These are phyloP conservation scores for Carassius gibelio DNA, from an alignment of 2,113 vertebrate genomes.

Conservation along the genomic window DNA sequence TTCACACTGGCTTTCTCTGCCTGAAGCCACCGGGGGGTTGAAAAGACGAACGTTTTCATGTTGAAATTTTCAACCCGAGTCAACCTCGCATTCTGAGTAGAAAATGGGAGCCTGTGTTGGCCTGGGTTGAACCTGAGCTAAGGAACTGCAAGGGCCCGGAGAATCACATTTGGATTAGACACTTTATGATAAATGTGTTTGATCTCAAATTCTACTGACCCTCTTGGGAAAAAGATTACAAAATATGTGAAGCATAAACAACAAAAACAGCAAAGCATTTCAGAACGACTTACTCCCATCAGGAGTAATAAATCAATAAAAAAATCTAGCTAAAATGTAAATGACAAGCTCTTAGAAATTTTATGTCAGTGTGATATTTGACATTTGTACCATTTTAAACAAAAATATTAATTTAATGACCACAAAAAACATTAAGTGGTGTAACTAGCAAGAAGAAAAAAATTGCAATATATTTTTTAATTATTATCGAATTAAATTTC, in stretches of 20 bases:
- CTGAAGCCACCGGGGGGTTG: background rate
- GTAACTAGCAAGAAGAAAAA: too few relatives aligned
- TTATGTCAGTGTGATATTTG: too few relatives aligned
- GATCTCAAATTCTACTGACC: background rate
- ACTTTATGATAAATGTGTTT: conserved; percentile 9
- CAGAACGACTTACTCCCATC: background rate
- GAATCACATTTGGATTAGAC: background rate
- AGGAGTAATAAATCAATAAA: too few relatives aligned
- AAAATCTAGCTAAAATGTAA: too few relatives aligned
- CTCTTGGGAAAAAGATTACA: background rate
- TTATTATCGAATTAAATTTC: too few relatives aligned
- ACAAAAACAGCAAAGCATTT: background rate
- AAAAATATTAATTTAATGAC: too few relatives aligned
- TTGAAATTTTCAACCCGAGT: conserved; percentile 10
- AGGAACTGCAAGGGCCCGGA: background rate
- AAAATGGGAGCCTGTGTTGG: background rate
- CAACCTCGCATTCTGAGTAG: conserved; percentile 3
- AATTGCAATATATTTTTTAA: too few relatives aligned
- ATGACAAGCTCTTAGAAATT: too few relatives aligned
- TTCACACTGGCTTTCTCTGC: conserved; percentile 18
- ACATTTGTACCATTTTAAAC: too few relatives aligned
- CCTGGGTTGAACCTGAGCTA: conserved; percentile 5
- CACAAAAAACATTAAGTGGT: too few relatives aligned
- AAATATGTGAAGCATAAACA: background rate
- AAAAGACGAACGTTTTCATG: conserved; percentile 34